Conservation (phyloP, 2,113 vertebrate species). For the cat (Felis catus) region DNA sequence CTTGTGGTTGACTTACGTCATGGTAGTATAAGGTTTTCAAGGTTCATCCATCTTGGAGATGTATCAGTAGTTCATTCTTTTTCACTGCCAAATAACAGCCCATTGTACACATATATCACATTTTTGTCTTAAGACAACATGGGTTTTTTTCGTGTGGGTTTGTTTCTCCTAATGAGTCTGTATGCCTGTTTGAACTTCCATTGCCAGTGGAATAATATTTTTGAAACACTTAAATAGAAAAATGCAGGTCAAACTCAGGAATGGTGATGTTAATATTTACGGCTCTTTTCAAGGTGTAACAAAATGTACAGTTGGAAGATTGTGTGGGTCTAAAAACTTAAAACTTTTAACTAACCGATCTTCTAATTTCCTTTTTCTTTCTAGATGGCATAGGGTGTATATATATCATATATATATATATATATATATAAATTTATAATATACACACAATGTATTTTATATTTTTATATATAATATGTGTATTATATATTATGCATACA, state of each 20-base stretch:
- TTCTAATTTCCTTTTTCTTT: background rate
- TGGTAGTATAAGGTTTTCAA: slow-evolving; percentile 6
- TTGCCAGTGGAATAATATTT: background rate
- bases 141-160: background rate
- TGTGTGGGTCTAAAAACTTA: background rate
- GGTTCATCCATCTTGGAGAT: background rate
- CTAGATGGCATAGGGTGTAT: background rate
- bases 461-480: background rate
- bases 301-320: background rate
- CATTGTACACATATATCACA: background rate
- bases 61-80: background rate
- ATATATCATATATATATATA: background rate
- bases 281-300: background rate
- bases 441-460: background rate
- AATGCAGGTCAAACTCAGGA: background rate
- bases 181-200: background rate
- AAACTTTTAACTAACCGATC: background rate
- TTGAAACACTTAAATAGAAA: slow-evolving; percentile 17
- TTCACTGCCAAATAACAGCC: background rate
- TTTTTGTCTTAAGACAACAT: background rate
- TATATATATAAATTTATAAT: background rate
- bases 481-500: background rate
- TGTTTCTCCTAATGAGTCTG: background rate
- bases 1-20: background rate
- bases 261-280: background rate